Evolutionary conservation across 2,888 invertebrate species (phyloP).

Genomic region (Mythimna albipuncta): DNA sequence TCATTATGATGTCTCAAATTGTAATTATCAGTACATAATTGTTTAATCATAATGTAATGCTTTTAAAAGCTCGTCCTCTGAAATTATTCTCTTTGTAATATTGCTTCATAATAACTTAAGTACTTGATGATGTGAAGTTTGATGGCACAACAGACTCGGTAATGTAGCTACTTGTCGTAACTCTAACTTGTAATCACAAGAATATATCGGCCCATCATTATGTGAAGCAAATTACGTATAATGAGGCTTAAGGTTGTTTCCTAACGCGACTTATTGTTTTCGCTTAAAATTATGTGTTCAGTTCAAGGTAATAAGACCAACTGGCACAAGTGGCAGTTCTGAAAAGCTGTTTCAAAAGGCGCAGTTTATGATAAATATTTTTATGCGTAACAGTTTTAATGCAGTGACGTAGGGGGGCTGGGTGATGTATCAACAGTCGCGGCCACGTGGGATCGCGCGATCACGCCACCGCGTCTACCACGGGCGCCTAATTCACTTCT

Average conservation of each 20-base stretch:
- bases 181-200: constrained; percentile 43
- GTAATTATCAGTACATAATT: constrained; percentile 13
- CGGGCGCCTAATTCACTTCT: constrained; percentile 45
- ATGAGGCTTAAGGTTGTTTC: constrained; percentile 47
- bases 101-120: constrained; percentile 21
- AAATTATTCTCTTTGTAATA: constrained; percentile 9
- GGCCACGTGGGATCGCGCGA: constrained; percentile 60
- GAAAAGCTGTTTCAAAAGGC: constrained; percentile 12
- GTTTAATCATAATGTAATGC: constrained; percentile 2
- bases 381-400: constrained; percentile 30
- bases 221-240: constrained; percentile 43
- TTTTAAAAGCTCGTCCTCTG: constrained; percentile 13
- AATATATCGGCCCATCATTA: constrained; percentile 43
- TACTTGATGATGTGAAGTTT: constrained; percentile 34
- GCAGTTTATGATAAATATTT: constrained; percentile 24
- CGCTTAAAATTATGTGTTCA: constrained; percentile 30
- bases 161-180: constrained; percentile 29
- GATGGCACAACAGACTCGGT: constrained; percentile 25
- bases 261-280: constrained; percentile 42
- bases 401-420: constrained; percentile 44
- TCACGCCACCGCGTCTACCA: constrained; percentile 66
- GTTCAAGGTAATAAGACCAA: constrained; percentile 33
- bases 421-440: constrained; percentile 48
- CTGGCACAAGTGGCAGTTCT: constrained; percentile 24
- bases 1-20: constrained; percentile 18